These are phyloP conservation scores for Vombatus ursinus DNA, from an alignment of 2,113 vertebrate species.

Conservation along the genomic window DNA sequence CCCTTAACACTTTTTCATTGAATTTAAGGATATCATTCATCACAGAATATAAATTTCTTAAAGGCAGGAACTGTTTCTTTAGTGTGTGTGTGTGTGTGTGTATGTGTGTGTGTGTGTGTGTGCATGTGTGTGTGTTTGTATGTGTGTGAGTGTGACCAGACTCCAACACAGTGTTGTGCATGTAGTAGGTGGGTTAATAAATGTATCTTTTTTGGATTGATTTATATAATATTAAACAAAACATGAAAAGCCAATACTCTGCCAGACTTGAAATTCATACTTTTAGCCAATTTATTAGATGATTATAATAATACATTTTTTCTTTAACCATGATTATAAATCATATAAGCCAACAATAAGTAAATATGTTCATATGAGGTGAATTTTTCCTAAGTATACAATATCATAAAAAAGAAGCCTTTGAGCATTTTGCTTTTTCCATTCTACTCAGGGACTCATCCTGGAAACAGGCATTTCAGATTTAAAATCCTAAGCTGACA, in stretches of 20 bases:
- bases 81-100: not conserved
- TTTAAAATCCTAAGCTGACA: constrained; percentile 41
- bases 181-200: not conserved
- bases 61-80: not conserved
- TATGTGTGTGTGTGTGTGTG: too few relatives aligned
- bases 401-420: not conserved
- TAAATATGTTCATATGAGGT: constrained; percentile 36
- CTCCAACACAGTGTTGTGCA: not conserved
- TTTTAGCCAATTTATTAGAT: constrained; percentile 36
- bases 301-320: not conserved
- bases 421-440: constrained; percentile 22
- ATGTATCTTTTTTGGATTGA: not conserved
- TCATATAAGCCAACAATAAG: constrained; percentile 14
- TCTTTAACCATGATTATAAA: constrained; percentile 17
- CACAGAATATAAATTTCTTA: not conserved
- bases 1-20: not conserved
- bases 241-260: not conserved
- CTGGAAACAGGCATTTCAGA: constrained; percentile 41
- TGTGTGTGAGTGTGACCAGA: too few relatives aligned
- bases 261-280: not conserved
- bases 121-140: too few relatives aligned
- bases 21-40: not conserved
- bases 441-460: constrained; percentile 24
- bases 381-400: constrained; percentile 11
- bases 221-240: not conserved